These are phyloP conservation scores for Leptoclinus maculatus DNA, from an alignment of 2,797 vertebrate species.

Conservation along the genomic window DNA sequence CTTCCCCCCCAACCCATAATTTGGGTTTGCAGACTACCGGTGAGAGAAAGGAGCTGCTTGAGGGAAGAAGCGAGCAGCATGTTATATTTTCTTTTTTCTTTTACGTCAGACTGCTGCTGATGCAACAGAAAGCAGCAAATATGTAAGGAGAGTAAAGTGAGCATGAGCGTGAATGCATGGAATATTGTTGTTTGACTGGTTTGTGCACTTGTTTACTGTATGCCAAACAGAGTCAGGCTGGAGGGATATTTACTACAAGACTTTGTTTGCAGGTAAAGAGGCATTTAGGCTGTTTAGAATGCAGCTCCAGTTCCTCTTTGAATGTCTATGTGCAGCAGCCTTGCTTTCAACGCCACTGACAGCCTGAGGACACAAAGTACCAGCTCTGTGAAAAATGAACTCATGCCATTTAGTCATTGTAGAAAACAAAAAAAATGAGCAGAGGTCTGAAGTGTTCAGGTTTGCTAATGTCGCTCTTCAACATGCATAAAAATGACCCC, in stretches of 20 bases:
- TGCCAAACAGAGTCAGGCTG: neutral
- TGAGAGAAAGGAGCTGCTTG: neutral
- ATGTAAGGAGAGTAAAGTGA: neutral
- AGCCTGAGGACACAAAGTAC: constrained; percentile 72
- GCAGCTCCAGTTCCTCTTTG: constrained; percentile 46
- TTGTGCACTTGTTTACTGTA: constrained; percentile 12
- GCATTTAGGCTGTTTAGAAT: constrained; percentile 70
- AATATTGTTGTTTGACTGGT: constrained; percentile 2
- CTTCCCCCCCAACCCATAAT: neutral
- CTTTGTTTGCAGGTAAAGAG: constrained; percentile 58
- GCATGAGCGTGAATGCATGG: neutral
- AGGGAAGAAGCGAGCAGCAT: neutral
- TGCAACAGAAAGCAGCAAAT: constrained; percentile 10
- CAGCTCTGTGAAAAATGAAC: constrained; percentile 67
- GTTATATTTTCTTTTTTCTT: neutral
- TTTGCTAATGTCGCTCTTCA: constrained; percentile 38
- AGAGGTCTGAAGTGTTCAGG: constrained; percentile 30
- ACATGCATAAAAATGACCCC: constrained; percentile 45
- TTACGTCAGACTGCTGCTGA: constrained; percentile 1
- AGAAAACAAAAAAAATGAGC: constrained; percentile 12
- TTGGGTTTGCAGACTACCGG: neutral
- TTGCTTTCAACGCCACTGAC: constrained; percentile 70
- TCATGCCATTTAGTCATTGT: constrained; percentile 52
- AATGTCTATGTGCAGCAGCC: constrained; percentile 55
- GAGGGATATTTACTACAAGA: constrained; percentile 19